Base-by-base conservation (phyloP, 2,888 invertebrate genomes). In the Drosophila colorata region DNA sequence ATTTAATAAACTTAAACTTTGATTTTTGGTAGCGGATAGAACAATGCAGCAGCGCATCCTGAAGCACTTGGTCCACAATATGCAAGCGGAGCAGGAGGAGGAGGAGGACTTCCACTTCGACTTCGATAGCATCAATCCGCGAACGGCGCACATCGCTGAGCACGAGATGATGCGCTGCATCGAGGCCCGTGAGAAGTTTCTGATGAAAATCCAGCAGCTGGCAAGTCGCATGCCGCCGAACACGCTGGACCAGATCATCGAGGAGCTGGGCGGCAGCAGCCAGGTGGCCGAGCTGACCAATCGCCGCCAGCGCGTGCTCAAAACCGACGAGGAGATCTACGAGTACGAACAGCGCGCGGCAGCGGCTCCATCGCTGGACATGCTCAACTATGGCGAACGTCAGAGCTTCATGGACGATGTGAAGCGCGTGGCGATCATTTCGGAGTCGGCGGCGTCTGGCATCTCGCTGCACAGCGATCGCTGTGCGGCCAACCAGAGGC, bases 221-320 rank as follows among this genome's bases (percentile, higher is more conserved):
- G 99, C 98, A 5, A 95, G 96, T 1, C 94, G 94, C 31, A 93
- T 99, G 78, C 99, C 99, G 2, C 96, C 98, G 43, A 99, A 99
- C 93, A 99, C 99, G 1, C 93, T 99, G 49, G 99, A 99, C 94
- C 98, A 99, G 91, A 94, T 99, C 11, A 99, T 99, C 71, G 98
- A 99, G 92, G 98, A 98, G 90, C 94, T 99, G 13, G 99, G 99
- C 14, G 48, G 48, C n/a, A 20, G 4, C 48, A 97, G 98, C 0
- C 98, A 98, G 80, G 97, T 97, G 93, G 99, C 99, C 0, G 99
- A 99, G 95, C 99, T 99, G 99, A 99, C 99, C 0, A 99, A 99
- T 0, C 95, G 99, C 51, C 98, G 98, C 89, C 98, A 98, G 0
- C 93, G 95, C 57, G 98, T 99, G 38, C 97, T 98, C 3, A 97